phyloP scores from a whole-genome alignment of 2,888 invertebrate genomes.

The Lobophora halterata region DNA sequence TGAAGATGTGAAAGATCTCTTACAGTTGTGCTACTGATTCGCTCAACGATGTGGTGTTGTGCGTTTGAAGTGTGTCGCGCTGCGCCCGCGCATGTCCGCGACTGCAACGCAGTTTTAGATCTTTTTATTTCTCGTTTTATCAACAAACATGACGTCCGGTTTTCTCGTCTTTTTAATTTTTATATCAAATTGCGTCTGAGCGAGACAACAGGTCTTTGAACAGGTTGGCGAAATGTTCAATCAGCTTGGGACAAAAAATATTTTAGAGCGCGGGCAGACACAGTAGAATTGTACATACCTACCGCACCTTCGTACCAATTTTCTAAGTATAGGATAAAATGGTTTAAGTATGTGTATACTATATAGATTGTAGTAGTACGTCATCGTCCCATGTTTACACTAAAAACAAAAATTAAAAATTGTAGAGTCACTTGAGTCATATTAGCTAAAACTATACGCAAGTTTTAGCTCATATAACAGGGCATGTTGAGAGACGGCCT shows the following conservation, averaged over 20 bases:
- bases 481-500: no score
- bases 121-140: constrained; percentile 37
- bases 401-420: no score
- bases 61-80: constrained; percentile 46
- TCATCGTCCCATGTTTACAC: no score
- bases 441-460: no score
- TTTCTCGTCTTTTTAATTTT: constrained; percentile 24
- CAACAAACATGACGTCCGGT: constrained; percentile 35
- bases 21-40: constrained; percentile 1
- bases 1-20: constrained; percentile 1
- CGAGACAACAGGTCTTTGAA: constrained; percentile 7
- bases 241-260: constrained; percentile 6
- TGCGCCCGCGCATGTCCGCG: constrained; percentile 32
- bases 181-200: constrained; percentile 18
- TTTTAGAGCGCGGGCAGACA: not conserved
- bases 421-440: no score
- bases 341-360: no score
- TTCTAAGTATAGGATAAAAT: no score
- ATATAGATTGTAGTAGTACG: no score
- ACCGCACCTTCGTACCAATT: no score
- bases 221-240: constrained; percentile 12
- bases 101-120: constrained; percentile 33
- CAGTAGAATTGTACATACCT: not conserved
- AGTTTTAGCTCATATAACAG: no score
- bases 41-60: constrained; percentile 3